These are phyloP conservation scores for Istiophorus platypterus DNA, from an alignment of 2,113 vertebrate genomes.

Conservation along the genomic window DNA sequence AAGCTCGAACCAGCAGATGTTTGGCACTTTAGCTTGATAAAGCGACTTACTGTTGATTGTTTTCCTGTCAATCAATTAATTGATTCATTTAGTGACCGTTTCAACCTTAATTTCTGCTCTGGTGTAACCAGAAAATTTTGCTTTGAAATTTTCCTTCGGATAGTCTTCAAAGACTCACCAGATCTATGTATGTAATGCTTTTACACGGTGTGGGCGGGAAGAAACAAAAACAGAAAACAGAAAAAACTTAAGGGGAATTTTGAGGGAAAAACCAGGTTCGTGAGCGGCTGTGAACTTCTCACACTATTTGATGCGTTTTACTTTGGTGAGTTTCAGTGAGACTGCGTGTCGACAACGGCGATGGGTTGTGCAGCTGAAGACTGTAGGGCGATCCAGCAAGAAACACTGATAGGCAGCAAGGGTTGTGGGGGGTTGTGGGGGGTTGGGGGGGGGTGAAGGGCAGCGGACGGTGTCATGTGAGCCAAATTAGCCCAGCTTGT, in stretches of 20 bases:
- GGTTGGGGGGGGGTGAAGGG: slow-evolving; percentile 9
- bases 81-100: neutral
- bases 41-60: too few species aligned
- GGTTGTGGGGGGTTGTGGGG: neutral
- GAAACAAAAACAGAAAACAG: too few species aligned
- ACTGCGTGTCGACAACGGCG: slow-evolving; percentile 35
- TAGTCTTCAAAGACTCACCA: neutral
- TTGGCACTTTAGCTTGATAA: too few species aligned
- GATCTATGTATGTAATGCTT: neutral
- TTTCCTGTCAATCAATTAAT: too few species aligned
- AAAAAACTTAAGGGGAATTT: slow-evolving; percentile 17
- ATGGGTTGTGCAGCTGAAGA: slow-evolving; percentile 43
- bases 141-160: too few species aligned
- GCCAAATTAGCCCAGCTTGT: slow-evolving; percentile 77
- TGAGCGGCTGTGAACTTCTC: slow-evolving; percentile 1
- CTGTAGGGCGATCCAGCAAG: slow-evolving; percentile 36
- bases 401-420: slow-evolving; percentile 22
- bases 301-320: neutral
- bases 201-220: neutral
- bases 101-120: neutral
- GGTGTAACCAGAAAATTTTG: neutral
- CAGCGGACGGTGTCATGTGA: slow-evolving; percentile 70
- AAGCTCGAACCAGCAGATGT: too few species aligned
- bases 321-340: slow-evolving; percentile 41
- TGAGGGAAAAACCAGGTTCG: slow-evolving; percentile 27